Evolutionary conservation across 2,797 vertebrate species (phyloP).

Genomic region (Hydrophis major): DNA sequence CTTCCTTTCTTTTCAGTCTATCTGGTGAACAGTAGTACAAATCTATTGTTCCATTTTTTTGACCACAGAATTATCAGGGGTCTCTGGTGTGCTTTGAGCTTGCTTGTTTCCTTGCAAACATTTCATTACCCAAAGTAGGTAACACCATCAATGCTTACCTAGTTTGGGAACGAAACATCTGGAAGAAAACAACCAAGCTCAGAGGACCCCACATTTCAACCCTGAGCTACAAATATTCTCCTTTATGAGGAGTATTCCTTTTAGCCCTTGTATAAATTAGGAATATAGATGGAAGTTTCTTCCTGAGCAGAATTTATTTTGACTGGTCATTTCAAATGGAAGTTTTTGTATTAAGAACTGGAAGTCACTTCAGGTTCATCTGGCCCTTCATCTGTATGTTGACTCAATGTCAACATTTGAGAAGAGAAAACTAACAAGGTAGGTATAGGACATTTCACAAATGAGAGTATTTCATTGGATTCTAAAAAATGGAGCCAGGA

Average conservation of each 20-base stretch:
- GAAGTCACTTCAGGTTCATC: slow-evolving; percentile 4
- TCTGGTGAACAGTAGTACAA: background rate
- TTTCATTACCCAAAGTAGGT: background rate
- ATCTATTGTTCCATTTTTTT: background rate
- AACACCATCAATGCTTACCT: background rate
- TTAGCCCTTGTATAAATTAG: background rate
- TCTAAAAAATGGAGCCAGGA: background rate
- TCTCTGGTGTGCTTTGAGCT: accelerated
- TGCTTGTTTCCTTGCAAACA: background rate
- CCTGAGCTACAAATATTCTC: too few relatives aligned
- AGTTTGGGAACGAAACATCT: background rate
- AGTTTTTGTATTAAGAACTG: background rate
- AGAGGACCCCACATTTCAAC: background rate
- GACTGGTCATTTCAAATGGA: slow-evolving; percentile 13
- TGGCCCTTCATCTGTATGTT: slow-evolving; percentile 8
- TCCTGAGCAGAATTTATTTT: background rate
- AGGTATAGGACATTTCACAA: background rate
- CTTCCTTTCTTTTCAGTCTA: background rate
- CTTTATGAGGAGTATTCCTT: background rate
- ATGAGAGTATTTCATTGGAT: slow-evolving; percentile 27
- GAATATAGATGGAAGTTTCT: slow-evolving; percentile 1
- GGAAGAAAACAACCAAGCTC: background rate
- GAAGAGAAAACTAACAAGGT: background rate
- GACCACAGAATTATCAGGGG: accelerated
- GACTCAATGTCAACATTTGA: background rate